Conservation (phyloP, 2,888 invertebrate species). For the Chloroclysta siterata region DNA sequence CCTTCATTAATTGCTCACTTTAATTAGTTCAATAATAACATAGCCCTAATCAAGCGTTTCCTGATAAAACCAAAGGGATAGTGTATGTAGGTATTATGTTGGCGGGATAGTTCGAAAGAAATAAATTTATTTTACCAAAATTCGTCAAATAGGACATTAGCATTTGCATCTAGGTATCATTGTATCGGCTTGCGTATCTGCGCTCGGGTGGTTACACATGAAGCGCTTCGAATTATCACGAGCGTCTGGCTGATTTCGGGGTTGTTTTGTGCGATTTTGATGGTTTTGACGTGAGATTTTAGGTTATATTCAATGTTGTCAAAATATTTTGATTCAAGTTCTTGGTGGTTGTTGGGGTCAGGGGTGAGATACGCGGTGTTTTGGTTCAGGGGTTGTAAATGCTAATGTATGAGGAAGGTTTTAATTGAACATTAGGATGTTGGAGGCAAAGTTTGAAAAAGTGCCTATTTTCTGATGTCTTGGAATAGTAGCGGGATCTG, state of each 20-base stretch:
- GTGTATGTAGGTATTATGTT: conserved; percentile 40
- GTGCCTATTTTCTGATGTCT: conserved; percentile 12
- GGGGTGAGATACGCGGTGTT: conserved; percentile 21
- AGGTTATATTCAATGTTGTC: conserved; percentile 84
- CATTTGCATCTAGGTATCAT: conserved; percentile 84
- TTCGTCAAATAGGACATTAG: conserved; percentile 84
- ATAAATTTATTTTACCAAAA: conserved; percentile 77
- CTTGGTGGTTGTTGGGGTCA: conserved; percentile 40
- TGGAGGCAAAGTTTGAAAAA: neutral
- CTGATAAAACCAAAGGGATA: conserved; percentile 40
- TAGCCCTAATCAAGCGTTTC: conserved; percentile 46
- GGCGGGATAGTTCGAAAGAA: conserved; percentile 60
- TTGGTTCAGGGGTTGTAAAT: conserved; percentile 16
- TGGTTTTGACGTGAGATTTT: conserved; percentile 78
- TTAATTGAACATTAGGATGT: conserved; percentile 20
- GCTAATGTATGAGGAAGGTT: neutral
- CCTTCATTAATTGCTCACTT: conserved; percentile 82
- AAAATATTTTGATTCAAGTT: conserved; percentile 62
- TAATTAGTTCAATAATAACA: conserved; percentile 76
- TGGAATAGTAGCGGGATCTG: conserved; percentile 41
- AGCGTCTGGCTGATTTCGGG: conserved; percentile 55
- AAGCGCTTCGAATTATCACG: conserved; percentile 60
- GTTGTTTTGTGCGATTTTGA: conserved; percentile 61
- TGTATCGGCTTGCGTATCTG: conserved; percentile 82
- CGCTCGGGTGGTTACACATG: conserved; percentile 71